Conservation (phyloP, 2,113 vertebrate species). For the Martes martes region DNA sequence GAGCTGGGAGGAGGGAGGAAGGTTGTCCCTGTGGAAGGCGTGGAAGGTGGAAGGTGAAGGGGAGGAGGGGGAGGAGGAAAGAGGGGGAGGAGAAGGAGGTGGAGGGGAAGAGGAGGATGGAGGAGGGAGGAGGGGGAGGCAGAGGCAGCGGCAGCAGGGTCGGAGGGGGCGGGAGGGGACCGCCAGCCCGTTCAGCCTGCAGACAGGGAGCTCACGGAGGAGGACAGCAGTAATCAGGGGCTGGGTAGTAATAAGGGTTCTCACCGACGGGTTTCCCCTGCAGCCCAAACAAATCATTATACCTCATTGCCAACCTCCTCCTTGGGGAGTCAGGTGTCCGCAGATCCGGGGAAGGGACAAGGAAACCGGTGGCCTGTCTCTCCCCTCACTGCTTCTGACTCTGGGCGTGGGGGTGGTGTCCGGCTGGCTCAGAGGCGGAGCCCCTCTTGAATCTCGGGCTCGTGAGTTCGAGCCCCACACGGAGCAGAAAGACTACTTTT, state of each 20-base stretch:
- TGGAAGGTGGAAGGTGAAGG: fast-evolving
- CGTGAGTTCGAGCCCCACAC: background rate
- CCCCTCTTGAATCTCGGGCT: background rate
- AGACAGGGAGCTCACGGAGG: constrained; percentile 28
- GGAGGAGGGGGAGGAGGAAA: too few relatives aligned
- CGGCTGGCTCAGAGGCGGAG: background rate
- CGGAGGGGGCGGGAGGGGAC: background rate
- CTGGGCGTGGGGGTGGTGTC: background rate
- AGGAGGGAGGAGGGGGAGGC: background rate
- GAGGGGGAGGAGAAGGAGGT: too few relatives aligned
- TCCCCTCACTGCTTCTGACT: background rate
- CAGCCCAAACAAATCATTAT: constrained; percentile 69
- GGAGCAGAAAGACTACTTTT: background rate
- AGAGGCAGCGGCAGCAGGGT: background rate
- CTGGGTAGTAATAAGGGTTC: constrained; percentile 57
- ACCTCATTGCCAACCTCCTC: constrained; percentile 42
- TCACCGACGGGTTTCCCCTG: constrained; percentile 34
- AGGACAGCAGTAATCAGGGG: constrained; percentile 49
- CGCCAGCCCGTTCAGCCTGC: background rate
- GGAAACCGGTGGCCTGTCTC: background rate
- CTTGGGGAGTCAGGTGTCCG: constrained; percentile 56
- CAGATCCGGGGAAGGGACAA: background rate
- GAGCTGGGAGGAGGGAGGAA: background rate
- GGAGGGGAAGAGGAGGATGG: background rate
- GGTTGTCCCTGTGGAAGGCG: background rate